Evolutionary conservation across 2,113 vertebrate genomes (phyloP).

Genomic region (Promerops cafer): DNA sequence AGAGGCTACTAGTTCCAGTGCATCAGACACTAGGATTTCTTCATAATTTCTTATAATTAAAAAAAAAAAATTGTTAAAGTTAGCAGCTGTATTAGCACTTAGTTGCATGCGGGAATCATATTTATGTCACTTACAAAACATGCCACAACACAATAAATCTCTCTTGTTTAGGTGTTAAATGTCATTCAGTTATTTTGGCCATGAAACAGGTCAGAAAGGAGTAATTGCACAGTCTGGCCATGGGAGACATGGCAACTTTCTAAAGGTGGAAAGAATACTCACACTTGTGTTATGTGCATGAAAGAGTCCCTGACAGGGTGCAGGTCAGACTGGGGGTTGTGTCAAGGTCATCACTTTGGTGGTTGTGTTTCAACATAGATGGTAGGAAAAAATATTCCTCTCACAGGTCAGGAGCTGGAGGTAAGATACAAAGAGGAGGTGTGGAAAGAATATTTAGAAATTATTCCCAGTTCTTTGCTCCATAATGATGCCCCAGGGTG

Average conservation of each 20-base stretch:
- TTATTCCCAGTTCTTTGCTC: background rate
- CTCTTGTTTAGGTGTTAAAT: background rate
- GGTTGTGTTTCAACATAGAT: background rate
- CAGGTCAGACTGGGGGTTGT: background rate
- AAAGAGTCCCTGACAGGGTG: background rate
- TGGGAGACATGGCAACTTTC: background rate
- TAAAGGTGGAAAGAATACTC: background rate
- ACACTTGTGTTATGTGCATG: background rate
- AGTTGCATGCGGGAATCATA: background rate
- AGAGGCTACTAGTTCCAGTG: background rate
- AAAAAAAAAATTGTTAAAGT: background rate
- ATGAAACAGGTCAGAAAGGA: background rate
- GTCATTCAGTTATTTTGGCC: background rate
- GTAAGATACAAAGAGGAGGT: background rate
- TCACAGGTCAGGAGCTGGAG: background rate
- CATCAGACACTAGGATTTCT: background rate
- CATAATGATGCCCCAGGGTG: too few relatives aligned
- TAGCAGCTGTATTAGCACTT: background rate
- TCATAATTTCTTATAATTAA: background rate
- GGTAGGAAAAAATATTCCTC: background rate
- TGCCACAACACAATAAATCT: background rate
- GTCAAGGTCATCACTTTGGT: background rate
- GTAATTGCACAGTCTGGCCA: background rate
- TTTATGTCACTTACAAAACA: background rate
- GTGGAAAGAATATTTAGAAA: background rate